Conservation (phyloP, 1,140 invertebrate genomes). For the Calosoma granatense region DNA sequence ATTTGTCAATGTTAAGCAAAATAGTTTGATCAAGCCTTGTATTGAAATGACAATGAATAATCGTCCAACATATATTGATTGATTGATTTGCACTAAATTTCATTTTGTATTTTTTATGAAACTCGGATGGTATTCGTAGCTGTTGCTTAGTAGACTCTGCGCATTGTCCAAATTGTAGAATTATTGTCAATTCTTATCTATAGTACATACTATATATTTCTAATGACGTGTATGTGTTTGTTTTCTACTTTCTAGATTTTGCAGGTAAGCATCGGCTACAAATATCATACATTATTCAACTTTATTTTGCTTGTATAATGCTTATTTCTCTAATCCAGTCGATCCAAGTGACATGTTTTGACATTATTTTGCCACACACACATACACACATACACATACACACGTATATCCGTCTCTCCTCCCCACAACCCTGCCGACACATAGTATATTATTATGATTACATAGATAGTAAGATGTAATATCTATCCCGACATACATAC, state of each 20-base stretch:
- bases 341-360: conserved; percentile 29
- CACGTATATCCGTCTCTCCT: conserved; percentile 11
- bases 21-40: conserved; percentile 5
- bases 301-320: conserved; percentile 9
- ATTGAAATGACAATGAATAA: neutral
- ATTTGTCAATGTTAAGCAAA: neutral
- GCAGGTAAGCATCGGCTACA: no score
- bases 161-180: no score
- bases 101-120: neutral
- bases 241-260: no score
- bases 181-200: no score
- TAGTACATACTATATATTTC: no score
- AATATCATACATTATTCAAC: neutral
- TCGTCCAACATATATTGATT: neutral
- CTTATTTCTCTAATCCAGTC: neutral
- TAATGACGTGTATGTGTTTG: no score
- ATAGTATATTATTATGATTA: conserved; percentile 20
- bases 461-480: conserved; percentile 31
- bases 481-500: conserved; percentile 21
- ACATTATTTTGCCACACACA: conserved; percentile 34
- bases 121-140: neutral
- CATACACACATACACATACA: conserved; percentile 14
- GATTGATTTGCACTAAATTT: conserved; percentile 1
- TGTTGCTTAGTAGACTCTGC: neutral
- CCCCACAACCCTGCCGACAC: conserved; percentile 7